phyloP scores from a whole-genome alignment of 1,140 invertebrate genomes.

The Tetraneura akinire region DNA sequence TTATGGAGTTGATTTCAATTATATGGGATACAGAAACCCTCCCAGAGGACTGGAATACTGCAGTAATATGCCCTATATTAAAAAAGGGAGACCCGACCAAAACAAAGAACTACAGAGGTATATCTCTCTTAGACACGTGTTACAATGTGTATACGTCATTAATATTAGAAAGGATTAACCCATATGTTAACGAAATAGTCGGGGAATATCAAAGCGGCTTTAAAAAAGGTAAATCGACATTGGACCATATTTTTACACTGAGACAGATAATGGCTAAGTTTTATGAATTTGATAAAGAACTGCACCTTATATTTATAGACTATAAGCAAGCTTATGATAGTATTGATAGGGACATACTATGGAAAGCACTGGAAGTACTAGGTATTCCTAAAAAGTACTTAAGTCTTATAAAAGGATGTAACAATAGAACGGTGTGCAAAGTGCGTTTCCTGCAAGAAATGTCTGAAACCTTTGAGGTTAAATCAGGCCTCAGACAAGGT shows the following conservation, averaged over 20 bases:
- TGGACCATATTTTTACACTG: too few relatives aligned
- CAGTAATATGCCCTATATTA: too few relatives aligned
- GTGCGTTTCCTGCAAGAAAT: conserved; percentile 18
- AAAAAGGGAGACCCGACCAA: too few relatives aligned
- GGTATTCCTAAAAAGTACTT: conserved; percentile 30
- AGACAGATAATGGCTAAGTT: background rate
- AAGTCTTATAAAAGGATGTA: conserved; percentile 16
- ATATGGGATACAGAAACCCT: conserved; percentile 19
- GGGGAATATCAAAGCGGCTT: conserved; percentile 1
- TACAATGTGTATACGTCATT: conserved; percentile 22
- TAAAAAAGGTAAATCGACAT: conserved; percentile 9
- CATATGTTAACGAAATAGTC: conserved; percentile 28
- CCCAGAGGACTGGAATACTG: background rate
- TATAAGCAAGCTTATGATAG: conserved; percentile 5
- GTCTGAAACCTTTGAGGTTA: conserved; percentile 8
- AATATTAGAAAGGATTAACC: conserved; percentile 27
- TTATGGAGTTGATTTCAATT: conserved; percentile 2
- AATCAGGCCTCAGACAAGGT: conserved; percentile 15
- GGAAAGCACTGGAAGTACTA: background rate
- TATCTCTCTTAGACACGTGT: conserved; percentile 3
- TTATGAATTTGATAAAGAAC: background rate
- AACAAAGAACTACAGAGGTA: conserved; percentile 6
- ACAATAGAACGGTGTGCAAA: background rate
- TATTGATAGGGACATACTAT: background rate
- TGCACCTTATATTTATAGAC: background rate